Conservation (phyloP, 2,888 invertebrate species). For the Meiosimyza decipiens region DNA sequence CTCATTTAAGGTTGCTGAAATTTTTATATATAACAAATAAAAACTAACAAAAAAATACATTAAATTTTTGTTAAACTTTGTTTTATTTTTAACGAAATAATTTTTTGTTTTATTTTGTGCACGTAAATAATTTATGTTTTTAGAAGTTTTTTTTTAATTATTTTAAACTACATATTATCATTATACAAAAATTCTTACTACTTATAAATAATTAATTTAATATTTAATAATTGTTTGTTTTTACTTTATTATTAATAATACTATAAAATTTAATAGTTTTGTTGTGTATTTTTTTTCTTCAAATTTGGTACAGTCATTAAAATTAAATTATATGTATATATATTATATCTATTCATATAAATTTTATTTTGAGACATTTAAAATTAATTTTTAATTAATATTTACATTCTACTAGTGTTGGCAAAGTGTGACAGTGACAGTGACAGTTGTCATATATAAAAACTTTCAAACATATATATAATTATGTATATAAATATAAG, state of each 20-base stretch:
- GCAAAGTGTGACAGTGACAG: too few species aligned
- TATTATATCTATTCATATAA: slow-evolving; percentile 45
- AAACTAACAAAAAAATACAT: slow-evolving; percentile 36
- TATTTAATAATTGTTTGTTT: slow-evolving; percentile 9
- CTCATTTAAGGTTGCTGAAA: too few species aligned
- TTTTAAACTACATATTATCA: slow-evolving; percentile 34
- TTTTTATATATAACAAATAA: background rate
- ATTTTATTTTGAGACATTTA: slow-evolving; percentile 23
- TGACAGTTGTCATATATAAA: slow-evolving; percentile 19
- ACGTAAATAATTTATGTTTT: slow-evolving; percentile 24
- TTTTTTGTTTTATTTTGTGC: background rate
- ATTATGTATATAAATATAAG: slow-evolving; percentile 43
- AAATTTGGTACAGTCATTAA: slow-evolving; percentile 51
- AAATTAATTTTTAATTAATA: slow-evolving; percentile 19
- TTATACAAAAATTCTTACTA: slow-evolving; percentile 48
- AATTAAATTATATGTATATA: slow-evolving; percentile 38
- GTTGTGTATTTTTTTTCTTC: slow-evolving; percentile 31
- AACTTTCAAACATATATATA: background rate
- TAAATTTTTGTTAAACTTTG: slow-evolving; percentile 35
- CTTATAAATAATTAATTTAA: slow-evolving; percentile 28
- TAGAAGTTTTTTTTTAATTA: background rate
- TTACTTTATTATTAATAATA: slow-evolving; percentile 4
- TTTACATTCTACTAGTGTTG: background rate
- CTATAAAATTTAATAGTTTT: slow-evolving; percentile 24
- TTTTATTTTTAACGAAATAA: slow-evolving; percentile 13